phyloP scores from a whole-genome alignment of 1,140 invertebrate species.

The Hesperophylax magnus region DNA sequence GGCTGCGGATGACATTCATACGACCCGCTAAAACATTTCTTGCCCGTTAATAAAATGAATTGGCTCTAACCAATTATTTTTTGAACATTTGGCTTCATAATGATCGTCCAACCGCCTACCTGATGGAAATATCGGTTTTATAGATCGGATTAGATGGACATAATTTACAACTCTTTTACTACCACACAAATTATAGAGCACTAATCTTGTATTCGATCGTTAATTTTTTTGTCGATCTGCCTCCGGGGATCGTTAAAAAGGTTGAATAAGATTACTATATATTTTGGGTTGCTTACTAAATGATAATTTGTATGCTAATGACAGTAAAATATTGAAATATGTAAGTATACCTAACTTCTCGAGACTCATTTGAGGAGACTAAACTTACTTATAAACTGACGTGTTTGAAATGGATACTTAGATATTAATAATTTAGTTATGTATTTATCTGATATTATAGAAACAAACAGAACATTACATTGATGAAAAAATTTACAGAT shows the following conservation, averaged over 20 bases:
- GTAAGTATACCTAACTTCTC: no score
- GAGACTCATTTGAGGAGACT: no score
- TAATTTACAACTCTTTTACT: constrained; percentile 26
- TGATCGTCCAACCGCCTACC: constrained; percentile 7
- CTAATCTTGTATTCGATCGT: constrained; percentile 28
- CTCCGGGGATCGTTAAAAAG: constrained; percentile 15
- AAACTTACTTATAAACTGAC: no score
- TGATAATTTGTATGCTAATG: constrained; percentile 12
- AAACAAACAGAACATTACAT: no score
- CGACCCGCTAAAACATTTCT: constrained; percentile 14
- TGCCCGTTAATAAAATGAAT: constrained; percentile 7
- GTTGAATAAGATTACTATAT: constrained; percentile 7
- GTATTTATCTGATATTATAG: no score
- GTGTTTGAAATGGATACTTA: no score
- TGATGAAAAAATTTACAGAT: no score
- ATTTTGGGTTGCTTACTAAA: constrained; percentile 16
- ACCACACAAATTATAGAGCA: constrained; percentile 33
- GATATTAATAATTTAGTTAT: no score
- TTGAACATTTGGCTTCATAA: constrained; percentile 7
- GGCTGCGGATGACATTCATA: constrained; percentile 13
- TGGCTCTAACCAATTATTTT: constrained; percentile 1
- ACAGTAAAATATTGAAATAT: no score
- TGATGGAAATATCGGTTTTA: constrained; percentile 22
- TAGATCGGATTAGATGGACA: constrained; percentile 26
- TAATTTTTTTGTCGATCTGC: constrained; percentile 24